Evolutionary conservation across 2,888 invertebrate genomes (phyloP).

Genomic region (Synergus gifuensis): DNA sequence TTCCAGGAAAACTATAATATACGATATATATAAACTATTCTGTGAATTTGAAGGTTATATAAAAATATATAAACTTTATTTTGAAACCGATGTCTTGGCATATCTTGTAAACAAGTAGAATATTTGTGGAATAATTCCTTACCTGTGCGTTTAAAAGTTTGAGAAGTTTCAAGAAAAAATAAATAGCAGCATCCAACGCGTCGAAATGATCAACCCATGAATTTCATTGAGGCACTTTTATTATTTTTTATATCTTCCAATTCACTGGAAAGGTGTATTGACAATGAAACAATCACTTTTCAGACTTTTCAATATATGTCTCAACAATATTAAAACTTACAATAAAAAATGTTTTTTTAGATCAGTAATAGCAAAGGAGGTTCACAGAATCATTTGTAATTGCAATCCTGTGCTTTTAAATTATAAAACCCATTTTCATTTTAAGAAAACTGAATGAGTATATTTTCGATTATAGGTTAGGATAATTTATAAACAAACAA

Average conservation of each 20-base stretch:
- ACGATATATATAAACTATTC: not conserved
- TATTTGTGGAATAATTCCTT: not conserved
- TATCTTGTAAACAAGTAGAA: not conserved
- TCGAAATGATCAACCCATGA: not conserved
- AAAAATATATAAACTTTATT: not conserved
- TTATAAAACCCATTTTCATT: not conserved
- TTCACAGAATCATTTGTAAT: conserved; percentile 5
- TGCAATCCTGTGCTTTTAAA: not conserved
- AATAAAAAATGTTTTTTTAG: not conserved
- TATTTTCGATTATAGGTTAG: not conserved
- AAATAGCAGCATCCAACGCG: not conserved
- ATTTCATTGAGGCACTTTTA: not conserved
- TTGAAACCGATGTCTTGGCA: not conserved
- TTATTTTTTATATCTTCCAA: not conserved
- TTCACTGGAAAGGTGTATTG: not conserved
- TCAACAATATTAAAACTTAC: not conserved
- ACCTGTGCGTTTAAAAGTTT: not conserved
- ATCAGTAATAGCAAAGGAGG: not conserved
- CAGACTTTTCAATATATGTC: not conserved
- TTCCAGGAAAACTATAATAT: not conserved
- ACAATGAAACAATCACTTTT: not conserved
- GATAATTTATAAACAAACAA: conserved; percentile 29
- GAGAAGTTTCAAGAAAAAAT: not conserved
- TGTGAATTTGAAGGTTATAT: not conserved
- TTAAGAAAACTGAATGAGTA: not conserved